phyloP scores from a whole-genome alignment of 1,140 invertebrate species.

The Hormaphis cornu region DNA sequence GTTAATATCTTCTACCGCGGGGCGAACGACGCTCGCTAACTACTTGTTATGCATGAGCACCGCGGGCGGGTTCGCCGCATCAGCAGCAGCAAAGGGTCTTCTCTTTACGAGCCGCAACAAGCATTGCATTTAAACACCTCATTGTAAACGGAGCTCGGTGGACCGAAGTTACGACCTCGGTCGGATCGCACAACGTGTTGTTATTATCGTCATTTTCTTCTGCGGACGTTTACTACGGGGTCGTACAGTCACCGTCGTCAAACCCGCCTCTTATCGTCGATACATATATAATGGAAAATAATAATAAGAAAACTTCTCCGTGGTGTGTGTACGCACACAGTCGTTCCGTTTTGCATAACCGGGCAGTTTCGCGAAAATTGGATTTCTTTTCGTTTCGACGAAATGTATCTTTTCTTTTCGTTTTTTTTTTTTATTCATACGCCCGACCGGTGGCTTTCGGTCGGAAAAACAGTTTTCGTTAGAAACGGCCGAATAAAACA shows the following conservation, averaged over 20 bases:
- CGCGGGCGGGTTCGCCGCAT: background rate
- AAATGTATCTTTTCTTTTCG: too few species aligned
- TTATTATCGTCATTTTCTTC: background rate
- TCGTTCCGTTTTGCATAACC: conserved; percentile 21
- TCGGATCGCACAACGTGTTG: conserved; percentile 6
- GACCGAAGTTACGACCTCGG: background rate
- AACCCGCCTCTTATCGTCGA: too few species aligned
- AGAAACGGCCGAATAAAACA: too few species aligned
- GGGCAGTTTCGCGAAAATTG: conserved; percentile 1
- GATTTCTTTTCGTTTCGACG: background rate
- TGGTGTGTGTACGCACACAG: too few species aligned
- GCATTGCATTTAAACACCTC: conserved; percentile 32
- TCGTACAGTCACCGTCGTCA: background rate
- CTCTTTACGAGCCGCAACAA: background rate
- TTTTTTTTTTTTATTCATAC: too few species aligned
- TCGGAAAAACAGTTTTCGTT: too few species aligned
- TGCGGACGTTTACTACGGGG: background rate
- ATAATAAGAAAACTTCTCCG: conserved; percentile 18
- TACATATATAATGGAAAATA: background rate
- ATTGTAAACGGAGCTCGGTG: background rate
- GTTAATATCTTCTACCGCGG: conserved; percentile 19
- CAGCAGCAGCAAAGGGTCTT: conserved; percentile 12
- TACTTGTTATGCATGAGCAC: conserved; percentile 31
- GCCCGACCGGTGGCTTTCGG: too few species aligned
- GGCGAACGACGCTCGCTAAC: background rate